Evolutionary conservation across 1,140 invertebrate genomes (phyloP), one percentile per base, ranked within the genome.

Genomic region (Danaus plexippus): DNA sequence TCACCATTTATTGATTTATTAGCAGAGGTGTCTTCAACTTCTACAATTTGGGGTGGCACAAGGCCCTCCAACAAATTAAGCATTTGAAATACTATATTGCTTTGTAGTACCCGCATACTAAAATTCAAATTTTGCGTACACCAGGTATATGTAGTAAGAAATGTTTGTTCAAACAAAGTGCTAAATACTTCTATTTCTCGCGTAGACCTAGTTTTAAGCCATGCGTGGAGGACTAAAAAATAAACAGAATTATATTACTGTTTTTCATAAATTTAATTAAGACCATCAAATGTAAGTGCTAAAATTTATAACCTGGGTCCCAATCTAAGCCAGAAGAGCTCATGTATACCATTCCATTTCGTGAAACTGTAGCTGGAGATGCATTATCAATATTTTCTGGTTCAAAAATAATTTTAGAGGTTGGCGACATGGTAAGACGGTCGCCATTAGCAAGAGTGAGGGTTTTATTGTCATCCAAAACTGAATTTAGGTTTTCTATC

Each of bases 261-360:
- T 15, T 15, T 15, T 3, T 15, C 15, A 15, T 15, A 1, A 15
- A 15, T 1, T 15, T 15, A 15, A 15, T 15, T 15, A 15, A 15
- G 15, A 15, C 15, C 15, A 15, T 15, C 15, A 15, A 15, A 15
- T 15, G 3, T 1, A 15, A 3, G 15, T 15, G 15, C 47, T 9
- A 44, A 52, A 61, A 52, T 45, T 47, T 32, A 43, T 51, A 69
- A 90, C 89, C 89, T 77, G 97, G 97, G 73, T 92, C 91, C 94
- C 96, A 98, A 75, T 96, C 93, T 22, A 99, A 85, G 0, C 96
- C 96, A 0, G 96, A 98, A 0, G 96, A 97, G 71, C 96, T 97
- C 97, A 99, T 98, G 78, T 97, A 99, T 1, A 98, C 96, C 96
- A 98, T 98, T 64, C 97, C 97, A 82, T 97, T 98, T 54, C 97